Evolutionary conservation across 2,888 invertebrate genomes (phyloP).

Genomic region (Agrenia bidenticulata): DNA sequence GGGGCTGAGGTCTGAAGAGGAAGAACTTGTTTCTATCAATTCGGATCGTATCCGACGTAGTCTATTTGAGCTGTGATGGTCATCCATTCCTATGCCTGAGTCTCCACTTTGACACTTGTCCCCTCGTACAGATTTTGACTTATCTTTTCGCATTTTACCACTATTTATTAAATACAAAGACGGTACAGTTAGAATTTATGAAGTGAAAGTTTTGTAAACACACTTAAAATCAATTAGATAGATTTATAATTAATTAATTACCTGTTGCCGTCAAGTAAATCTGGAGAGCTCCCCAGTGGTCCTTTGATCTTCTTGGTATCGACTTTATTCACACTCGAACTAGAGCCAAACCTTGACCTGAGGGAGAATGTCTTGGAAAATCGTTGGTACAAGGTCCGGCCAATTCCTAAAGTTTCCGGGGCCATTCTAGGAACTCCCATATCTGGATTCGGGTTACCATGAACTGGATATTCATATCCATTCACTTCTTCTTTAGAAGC

Average conservation of each 20-base stretch:
- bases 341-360: conserved; percentile 44
- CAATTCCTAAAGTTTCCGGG: conserved; percentile 14
- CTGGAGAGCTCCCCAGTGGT: conserved; percentile 49
- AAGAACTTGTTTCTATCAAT: conserved; percentile 24
- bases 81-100: conserved; percentile 71
- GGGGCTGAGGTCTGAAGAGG: neutral
- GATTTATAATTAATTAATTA: too few relatives aligned
- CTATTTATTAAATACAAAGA: conserved; percentile 7
- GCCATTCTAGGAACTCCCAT: conserved; percentile 16
- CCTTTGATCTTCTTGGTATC: conserved; percentile 33
- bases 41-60: conserved; percentile 46
- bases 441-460: conserved; percentile 10
- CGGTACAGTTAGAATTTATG: too few relatives aligned
- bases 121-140: conserved; percentile 67
- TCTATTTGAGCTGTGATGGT: conserved; percentile 33
- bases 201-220: too few relatives aligned
- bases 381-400: conserved; percentile 48
- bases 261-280: conserved; percentile 35
- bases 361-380: conserved; percentile 53
- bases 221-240: too few relatives aligned
- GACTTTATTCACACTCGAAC: conserved; percentile 37
- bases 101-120: conserved; percentile 74
- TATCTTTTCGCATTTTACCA: conserved; percentile 68
- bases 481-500: conserved; percentile 17
- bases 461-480: neutral